Evolutionary conservation across 2,888 invertebrate species (phyloP).

Genomic region (Arctia plantaginis): DNA sequence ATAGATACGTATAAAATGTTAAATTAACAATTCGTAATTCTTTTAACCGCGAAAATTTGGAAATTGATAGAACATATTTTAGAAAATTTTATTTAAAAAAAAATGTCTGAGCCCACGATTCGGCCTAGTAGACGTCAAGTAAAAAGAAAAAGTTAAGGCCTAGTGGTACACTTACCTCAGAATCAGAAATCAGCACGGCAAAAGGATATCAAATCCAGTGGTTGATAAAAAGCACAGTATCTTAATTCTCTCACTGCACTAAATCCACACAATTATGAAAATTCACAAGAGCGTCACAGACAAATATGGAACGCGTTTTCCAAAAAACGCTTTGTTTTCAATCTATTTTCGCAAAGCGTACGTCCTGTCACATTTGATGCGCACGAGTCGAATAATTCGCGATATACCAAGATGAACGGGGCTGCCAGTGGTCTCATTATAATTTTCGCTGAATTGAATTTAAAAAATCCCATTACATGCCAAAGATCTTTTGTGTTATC

Average conservation of each 20-base stretch:
- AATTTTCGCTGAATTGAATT: slow-evolving; percentile 14
- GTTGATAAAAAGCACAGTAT: slow-evolving; percentile 32
- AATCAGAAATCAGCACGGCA: slow-evolving; percentile 22
- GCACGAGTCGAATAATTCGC: slow-evolving; percentile 38
- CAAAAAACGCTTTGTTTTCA: slow-evolving; percentile 40
- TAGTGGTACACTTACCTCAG: slow-evolving; percentile 51
- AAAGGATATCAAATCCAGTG: slow-evolving; percentile 32
- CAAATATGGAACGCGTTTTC: slow-evolving; percentile 28
- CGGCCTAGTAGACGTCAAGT: slow-evolving; percentile 20
- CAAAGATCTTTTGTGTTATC: not conserved
- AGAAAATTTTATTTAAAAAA: not conserved
- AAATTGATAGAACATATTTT: slow-evolving; percentile 14
- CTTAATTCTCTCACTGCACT: slow-evolving; percentile 36
- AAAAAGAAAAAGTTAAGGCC: slow-evolving; percentile 41
- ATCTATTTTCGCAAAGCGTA: slow-evolving; percentile 21
- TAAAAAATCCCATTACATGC: not conserved
- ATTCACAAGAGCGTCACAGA: slow-evolving; percentile 22
- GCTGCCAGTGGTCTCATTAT: slow-evolving; percentile 29
- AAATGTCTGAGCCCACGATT: not conserved
- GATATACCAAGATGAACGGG: slow-evolving; percentile 8
- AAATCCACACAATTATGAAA: slow-evolving; percentile 39
- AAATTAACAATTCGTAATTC: not conserved
- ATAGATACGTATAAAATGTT: not conserved
- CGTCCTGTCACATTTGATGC: slow-evolving; percentile 25
- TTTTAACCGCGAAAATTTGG: slow-evolving; percentile 16